phyloP scores from a whole-genome alignment of 2,113 vertebrate genomes.

The Ammodramus savannarum region DNA sequence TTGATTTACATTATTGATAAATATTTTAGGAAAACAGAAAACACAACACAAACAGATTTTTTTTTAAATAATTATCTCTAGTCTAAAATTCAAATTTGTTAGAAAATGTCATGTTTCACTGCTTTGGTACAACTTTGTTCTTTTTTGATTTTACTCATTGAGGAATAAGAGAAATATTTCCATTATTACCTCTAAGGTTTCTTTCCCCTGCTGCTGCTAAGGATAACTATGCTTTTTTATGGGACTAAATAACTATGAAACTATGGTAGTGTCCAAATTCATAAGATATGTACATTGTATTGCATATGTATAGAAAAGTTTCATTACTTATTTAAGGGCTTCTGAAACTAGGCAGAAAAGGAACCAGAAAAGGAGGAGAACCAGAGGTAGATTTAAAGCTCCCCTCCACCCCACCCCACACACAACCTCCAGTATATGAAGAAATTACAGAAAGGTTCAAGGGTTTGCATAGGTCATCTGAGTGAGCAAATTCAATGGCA shows the following conservation, averaged over 20 bases:
- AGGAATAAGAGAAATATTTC: neutral
- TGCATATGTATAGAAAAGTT: neutral
- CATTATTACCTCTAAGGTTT: neutral
- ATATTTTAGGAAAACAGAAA: neutral
- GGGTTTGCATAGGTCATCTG: neutral
- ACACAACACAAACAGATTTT: neutral
- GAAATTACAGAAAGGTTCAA: neutral
- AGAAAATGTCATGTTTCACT: neutral
- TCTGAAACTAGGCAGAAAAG: neutral
- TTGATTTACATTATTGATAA: neutral
- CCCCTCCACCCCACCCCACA: accelerated
- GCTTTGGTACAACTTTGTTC: neutral
- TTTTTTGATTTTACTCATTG: neutral
- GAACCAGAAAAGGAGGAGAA: neutral
- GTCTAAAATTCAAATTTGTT: neutral
- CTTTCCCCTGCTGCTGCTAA: neutral
- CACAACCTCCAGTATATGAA: neutral
- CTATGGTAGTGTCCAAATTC: neutral
- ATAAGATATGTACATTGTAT: neutral
- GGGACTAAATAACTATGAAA: neutral
- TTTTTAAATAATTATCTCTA: neutral
- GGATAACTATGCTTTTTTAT: neutral
- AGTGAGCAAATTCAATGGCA: neutral
- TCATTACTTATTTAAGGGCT: neutral
- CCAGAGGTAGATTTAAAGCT: neutral